Evolutionary conservation across 2,888 invertebrate genomes (phyloP).

Genomic region (Pelosia muscerda): DNA sequence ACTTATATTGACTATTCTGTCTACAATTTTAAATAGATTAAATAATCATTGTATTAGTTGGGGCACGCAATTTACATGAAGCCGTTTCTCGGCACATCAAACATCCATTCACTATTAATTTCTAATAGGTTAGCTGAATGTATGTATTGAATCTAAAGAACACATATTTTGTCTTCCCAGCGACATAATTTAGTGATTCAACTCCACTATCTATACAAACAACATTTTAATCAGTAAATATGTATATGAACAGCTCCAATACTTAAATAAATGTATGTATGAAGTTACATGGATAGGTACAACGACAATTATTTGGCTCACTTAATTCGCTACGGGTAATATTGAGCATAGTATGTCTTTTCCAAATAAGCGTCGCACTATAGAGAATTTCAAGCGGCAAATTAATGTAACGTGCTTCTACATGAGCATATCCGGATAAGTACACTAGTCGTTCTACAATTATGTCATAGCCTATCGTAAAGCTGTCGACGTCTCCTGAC

Average conservation of each 20-base stretch:
- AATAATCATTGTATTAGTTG: not conserved
- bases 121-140: not conserved
- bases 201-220: slow-evolving; percentile 36
- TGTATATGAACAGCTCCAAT: slow-evolving; percentile 35
- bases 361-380: slow-evolving; percentile 63
- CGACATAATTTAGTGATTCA: not conserved
- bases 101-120: not conserved
- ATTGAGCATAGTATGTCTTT: slow-evolving; percentile 68
- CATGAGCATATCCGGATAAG: slow-evolving; percentile 61
- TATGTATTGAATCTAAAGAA: not conserved
- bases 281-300: slow-evolving; percentile 54
- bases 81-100: too few species aligned
- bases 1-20: too few species aligned
- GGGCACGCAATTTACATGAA: not conserved
- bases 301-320: slow-evolving; percentile 58
- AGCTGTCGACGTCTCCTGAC: slow-evolving; percentile 61
- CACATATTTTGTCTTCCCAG: slow-evolving; percentile 19
- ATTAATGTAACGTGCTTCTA: slow-evolving; percentile 50
- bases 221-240: slow-evolving; percentile 30
- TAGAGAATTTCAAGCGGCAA: slow-evolving; percentile 57
- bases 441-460: slow-evolving; percentile 57
- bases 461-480: slow-evolving; percentile 65
- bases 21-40: not conserved
- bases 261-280: slow-evolving; percentile 29
- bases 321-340: slow-evolving; percentile 51